Evolutionary conservation across 2,888 invertebrate genomes (phyloP).

Genomic region (Eilema griseolum): DNA sequence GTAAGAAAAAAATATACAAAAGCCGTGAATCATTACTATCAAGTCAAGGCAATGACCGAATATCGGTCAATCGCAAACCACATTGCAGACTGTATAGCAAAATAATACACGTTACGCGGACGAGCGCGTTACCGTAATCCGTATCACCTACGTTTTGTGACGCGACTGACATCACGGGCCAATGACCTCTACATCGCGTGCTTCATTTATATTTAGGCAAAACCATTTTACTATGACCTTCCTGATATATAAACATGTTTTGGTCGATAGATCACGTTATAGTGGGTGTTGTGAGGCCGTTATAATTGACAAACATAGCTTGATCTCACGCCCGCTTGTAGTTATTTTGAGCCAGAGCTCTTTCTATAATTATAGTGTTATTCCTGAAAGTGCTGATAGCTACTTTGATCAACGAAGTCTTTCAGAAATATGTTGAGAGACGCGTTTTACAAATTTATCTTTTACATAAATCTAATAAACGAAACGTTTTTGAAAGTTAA

Average conservation of each 20-base stretch:
- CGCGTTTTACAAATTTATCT: constrained; percentile 17
- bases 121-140: constrained; percentile 46
- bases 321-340: constrained; percentile 27
- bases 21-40: constrained; percentile 44
- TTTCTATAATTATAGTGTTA: constrained; percentile 21
- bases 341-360: constrained; percentile 24
- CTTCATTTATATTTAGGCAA: constrained; percentile 48
- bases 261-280: constrained; percentile 33
- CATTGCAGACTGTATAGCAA: constrained; percentile 54
- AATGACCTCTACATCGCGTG: constrained; percentile 49
- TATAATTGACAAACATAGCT: constrained; percentile 40
- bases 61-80: constrained; percentile 60
- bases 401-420: constrained; percentile 29
- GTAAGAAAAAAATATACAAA: constrained; percentile 40
- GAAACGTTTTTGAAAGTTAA: neutral
- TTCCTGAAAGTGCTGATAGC: constrained; percentile 21
- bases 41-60: constrained; percentile 62
- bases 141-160: constrained; percentile 48
- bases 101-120: constrained; percentile 46
- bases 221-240: constrained; percentile 48
- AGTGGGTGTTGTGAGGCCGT: constrained; percentile 34
- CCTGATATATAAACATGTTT: constrained; percentile 23
- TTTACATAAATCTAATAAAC: constrained; percentile 9
- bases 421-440: constrained; percentile 20
- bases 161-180: constrained; percentile 51